Conservation (phyloP, 2,797 vertebrate genomes). For the Cuculus canorus region DNA sequence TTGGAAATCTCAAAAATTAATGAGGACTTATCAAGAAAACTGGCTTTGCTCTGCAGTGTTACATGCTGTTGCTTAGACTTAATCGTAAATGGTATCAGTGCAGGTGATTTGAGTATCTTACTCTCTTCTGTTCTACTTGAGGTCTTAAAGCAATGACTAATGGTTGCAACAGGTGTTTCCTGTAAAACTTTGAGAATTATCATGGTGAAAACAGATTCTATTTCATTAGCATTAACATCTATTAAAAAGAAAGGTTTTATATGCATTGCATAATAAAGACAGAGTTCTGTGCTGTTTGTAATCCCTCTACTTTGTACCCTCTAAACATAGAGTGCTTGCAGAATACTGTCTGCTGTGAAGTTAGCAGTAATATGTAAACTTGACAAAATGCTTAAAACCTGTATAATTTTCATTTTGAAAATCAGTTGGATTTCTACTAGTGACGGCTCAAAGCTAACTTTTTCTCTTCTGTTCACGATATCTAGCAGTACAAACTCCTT, state of each 20-base stretch:
- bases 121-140: neutral
- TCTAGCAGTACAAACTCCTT: neutral
- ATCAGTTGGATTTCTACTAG: neutral
- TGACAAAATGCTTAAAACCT: neutral
- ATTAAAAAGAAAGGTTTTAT: neutral
- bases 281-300: neutral
- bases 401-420: neutral
- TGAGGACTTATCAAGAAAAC: neutral
- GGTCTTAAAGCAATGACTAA: neutral
- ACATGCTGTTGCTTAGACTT: neutral
- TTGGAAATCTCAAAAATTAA: neutral
- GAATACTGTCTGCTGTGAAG: neutral
- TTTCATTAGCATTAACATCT: neutral
- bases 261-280: neutral
- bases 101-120: neutral
- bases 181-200: neutral
- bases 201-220: neutral
- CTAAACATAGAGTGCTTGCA: neutral
- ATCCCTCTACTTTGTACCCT: neutral
- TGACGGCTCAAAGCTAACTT: neutral
- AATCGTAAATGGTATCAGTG: neutral
- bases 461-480: neutral
- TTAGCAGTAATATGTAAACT: neutral
- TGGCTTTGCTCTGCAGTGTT: neutral
- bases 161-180: neutral